Percentiles rank a stretch among this genome's conserved stretches.
Conservation (phyloP, 2,888 invertebrate genomes). For the Microctonus aethiopoides region DNA sequence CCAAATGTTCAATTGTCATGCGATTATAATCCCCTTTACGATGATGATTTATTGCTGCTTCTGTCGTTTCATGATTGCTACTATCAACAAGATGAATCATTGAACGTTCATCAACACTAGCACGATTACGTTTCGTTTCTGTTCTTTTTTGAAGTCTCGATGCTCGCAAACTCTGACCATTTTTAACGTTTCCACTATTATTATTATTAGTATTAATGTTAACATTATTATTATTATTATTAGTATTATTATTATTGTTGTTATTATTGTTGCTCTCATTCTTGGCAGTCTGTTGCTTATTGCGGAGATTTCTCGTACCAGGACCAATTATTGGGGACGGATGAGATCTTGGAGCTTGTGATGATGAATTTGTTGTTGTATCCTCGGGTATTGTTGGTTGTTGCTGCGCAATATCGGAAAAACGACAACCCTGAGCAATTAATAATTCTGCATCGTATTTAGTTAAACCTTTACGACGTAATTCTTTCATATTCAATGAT, state of each 20-base stretch:
- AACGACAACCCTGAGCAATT: slow-evolving; percentile 82
- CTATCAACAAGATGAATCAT: slow-evolving; percentile 41
- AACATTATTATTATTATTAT: slow-evolving; percentile 43
- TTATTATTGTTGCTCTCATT: slow-evolving; percentile 42
- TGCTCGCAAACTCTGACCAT: slow-evolving; percentile 59
- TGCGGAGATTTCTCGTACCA: slow-evolving; percentile 61
- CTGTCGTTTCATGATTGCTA: slow-evolving; percentile 44
- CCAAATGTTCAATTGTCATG: slow-evolving; percentile 48
- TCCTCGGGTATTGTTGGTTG: slow-evolving; percentile 54
- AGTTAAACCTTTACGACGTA: slow-evolving; percentile 86
- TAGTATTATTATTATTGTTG: slow-evolving; percentile 50
- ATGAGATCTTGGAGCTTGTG: slow-evolving; percentile 54
- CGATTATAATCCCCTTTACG: slow-evolving; percentile 59
- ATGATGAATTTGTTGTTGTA: slow-evolving; percentile 39
- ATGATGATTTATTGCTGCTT: slow-evolving; percentile 48
- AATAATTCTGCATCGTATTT: slow-evolving; percentile 90
- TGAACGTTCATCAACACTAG: slow-evolving; percentile 47
- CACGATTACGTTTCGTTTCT: slow-evolving; percentile 56
- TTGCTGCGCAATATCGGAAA: slow-evolving; percentile 73
- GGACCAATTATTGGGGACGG: slow-evolving; percentile 52
- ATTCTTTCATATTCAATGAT: slow-evolving; percentile 81
- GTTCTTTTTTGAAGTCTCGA: slow-evolving; percentile 62
- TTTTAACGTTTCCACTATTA: slow-evolving; percentile 47
- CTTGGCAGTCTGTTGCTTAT: slow-evolving; percentile 57
- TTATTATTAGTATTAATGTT: too few species aligned